Base-by-base conservation (phyloP, 2,888 invertebrate species). In the Myopa tessellatipennis region DNA sequence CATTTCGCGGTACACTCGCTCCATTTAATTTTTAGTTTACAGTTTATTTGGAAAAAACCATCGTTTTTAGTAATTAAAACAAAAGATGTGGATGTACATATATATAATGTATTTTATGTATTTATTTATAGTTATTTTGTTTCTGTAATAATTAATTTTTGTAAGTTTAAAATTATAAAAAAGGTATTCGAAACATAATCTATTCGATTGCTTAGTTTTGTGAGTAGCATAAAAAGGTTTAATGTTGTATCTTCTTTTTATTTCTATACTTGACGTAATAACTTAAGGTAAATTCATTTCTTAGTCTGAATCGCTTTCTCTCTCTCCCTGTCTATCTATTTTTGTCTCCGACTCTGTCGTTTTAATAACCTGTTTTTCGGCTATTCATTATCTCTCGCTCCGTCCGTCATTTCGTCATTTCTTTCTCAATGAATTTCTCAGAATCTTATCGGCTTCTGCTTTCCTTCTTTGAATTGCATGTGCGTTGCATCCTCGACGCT, bases 321-420 rank as follows among this genome's bases (percentile, higher is more conserved):
- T 55, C 1, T 6, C 55, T 6, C 14, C 55, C 14, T 2, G 1
- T 55, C 14, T 4, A 1, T 55, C n/a, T 55, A 16, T 16, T 14
- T 55, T 55, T 55, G 10, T 10, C 1, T 10, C 1, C 45, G 10
- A 8, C 10, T 45, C 45, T 6, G 3, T 45, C 45, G 7, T 45
- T 18, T 45, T 61, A 58, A 61, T 36, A 50, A 65, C 65, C 60
- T 68, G 58, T 75, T 69, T 55, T 45, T 68, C 60, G 58, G 58
- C 55, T 10, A n/a, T 74, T 67, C 65, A 38, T 65, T 74, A 45
- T 65, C 52, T 72, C 16, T n/a, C 55, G n/a, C 50, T 14, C 61
- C 4, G n/a, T 14, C 61, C 10, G 34, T n/a, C n/a, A n/a, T n/a
- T n/a, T n/a, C n/a, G n/a, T 74, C 45, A n/a, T 14, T 58, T 12